Evolutionary conservation across 2,888 invertebrate species (phyloP).

Genomic region (Aleiodes leptofemur): DNA sequence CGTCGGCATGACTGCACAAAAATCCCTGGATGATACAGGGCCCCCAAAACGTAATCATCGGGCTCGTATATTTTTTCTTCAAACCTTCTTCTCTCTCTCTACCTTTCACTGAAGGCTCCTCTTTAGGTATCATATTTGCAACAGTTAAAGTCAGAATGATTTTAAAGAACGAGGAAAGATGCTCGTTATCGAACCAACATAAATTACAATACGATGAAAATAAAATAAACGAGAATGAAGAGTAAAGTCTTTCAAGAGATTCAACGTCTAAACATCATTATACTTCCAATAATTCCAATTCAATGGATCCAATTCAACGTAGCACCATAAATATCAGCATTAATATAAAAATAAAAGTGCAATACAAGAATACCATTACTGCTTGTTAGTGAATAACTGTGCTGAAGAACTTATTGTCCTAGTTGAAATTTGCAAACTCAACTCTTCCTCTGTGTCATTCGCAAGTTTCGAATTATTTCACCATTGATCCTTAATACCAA

Average conservation of each 20-base stretch:
- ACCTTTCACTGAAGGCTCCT: neutral
- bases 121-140: conserved; percentile 24
- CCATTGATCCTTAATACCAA: conserved; percentile 13
- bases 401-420: conserved; percentile 5
- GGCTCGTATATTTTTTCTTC: conserved; percentile 22
- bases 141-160: conserved; percentile 28
- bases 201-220: conserved; percentile 8
- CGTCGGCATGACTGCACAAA: neutral
- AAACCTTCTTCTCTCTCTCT: neutral
- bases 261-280: conserved; percentile 13
- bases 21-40: neutral
- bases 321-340: neutral
- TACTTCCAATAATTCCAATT: conserved; percentile 15
- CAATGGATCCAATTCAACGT: neutral
- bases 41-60: conserved; percentile 17
- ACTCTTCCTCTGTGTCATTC: neutral
- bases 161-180: conserved; percentile 21
- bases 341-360: neutral
- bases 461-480: conserved; percentile 10
- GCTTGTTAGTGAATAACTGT: conserved; percentile 5
- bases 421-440: conserved; percentile 20
- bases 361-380: neutral
- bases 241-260: conserved; percentile 5
- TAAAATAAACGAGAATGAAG: neutral
- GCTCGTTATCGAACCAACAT: conserved; percentile 21